phyloP scores from a whole-genome alignment of 2,888 invertebrate species.

The Rhodophaea formosa region DNA sequence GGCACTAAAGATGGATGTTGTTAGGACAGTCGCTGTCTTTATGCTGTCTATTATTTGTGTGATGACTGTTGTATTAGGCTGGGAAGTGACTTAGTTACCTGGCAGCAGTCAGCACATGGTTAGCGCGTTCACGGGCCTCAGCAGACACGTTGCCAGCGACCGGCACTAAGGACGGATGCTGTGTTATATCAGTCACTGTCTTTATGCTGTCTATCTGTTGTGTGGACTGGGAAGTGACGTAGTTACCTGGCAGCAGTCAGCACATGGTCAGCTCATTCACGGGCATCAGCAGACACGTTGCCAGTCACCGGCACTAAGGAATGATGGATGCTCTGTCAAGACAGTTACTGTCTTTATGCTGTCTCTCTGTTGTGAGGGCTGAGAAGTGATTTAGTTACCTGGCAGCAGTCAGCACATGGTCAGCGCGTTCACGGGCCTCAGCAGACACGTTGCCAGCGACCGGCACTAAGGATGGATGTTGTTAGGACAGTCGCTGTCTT shows the following conservation, averaged over 20 bases:
- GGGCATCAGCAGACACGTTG: slow-evolving; percentile 31
- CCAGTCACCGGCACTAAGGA: slow-evolving; percentile 35
- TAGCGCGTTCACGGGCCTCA: slow-evolving; percentile 34
- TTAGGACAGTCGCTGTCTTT: slow-evolving; percentile 25
- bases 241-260: slow-evolving; percentile 47
- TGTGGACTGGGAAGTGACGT: slow-evolving; percentile 45
- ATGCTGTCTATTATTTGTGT: slow-evolving; percentile 37
- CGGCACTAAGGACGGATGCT: slow-evolving; percentile 39
- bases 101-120: slow-evolving; percentile 44
- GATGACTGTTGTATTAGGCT: slow-evolving; percentile 33
- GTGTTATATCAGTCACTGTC: slow-evolving; percentile 29
- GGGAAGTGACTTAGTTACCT: no score
- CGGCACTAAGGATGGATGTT: slow-evolving; percentile 39
- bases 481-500: slow-evolving; percentile 28
- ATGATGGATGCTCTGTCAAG: slow-evolving; percentile 34
- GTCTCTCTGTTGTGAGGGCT: slow-evolving; percentile 39
- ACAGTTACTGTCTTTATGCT: slow-evolving; percentile 29
- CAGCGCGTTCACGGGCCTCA: slow-evolving; percentile 34
- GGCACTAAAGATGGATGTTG: slow-evolving; percentile 41
- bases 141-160: slow-evolving; percentile 25
- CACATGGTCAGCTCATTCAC: slow-evolving; percentile 41
- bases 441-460: slow-evolving; percentile 25
- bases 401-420: slow-evolving; percentile 44
- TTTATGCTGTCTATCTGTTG: slow-evolving; percentile 35
- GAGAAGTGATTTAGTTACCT: no score